These are phyloP conservation scores for Balaeniceps rex DNA, from an alignment of 2,113 vertebrate species.

Conservation along the genomic window DNA sequence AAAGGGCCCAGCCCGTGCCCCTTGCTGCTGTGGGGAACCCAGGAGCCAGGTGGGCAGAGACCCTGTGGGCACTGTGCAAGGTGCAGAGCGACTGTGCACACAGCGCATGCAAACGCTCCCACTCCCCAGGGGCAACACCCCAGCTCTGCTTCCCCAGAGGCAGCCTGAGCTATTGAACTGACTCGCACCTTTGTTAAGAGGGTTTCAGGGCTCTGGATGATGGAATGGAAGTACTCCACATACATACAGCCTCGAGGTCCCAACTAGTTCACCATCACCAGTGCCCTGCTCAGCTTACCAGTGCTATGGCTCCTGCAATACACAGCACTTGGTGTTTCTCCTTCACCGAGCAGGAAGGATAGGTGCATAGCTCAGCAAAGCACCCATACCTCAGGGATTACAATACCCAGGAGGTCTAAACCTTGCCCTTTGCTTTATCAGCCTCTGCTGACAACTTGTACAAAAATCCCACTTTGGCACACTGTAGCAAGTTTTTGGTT, in stretches of 20 bases:
- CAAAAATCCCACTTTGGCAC: background rate
- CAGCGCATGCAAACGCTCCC: background rate
- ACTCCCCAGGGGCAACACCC: background rate
- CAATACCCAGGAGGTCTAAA: background rate
- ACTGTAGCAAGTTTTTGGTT: background rate
- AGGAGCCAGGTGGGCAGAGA: background rate
- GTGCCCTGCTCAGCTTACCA: background rate
- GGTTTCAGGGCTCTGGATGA: background rate
- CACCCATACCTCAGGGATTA: background rate
- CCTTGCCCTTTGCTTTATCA: background rate
- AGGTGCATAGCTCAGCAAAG: background rate
- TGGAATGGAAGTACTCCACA: background rate
- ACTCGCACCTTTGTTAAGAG: background rate
- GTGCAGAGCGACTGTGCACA: fast-evolving
- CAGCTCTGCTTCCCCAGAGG: background rate
- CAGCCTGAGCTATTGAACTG: background rate
- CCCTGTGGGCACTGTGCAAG: background rate
- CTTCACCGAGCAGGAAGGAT: background rate
- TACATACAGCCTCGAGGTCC: background rate
- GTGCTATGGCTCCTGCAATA: background rate
- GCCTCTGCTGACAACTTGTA: background rate
- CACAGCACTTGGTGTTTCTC: background rate
- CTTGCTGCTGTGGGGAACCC: background rate
- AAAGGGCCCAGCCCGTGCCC: background rate
- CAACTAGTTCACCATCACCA: background rate